These are phyloP conservation scores for Clarias pachynema DNA, from an alignment of 2,797 vertebrate genomes.

Conservation along the genomic window DNA sequence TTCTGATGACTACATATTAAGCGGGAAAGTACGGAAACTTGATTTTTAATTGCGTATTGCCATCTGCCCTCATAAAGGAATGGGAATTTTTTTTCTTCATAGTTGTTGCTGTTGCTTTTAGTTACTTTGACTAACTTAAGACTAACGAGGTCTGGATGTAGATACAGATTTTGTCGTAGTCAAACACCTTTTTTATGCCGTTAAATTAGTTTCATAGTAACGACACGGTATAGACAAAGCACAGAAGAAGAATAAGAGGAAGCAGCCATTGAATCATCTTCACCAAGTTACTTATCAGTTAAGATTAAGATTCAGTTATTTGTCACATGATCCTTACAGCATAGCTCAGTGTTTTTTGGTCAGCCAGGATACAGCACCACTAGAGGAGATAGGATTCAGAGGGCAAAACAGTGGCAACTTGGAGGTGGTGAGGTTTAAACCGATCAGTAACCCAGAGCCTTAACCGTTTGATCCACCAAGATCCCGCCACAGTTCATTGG, in stretches of 20 bases:
- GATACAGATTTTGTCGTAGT: neutral
- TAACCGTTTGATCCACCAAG: no score
- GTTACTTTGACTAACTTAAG: neutral
- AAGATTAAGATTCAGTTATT: no score
- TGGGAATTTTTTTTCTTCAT: neutral
- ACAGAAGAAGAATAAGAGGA: neutral
- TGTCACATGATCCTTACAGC: no score
- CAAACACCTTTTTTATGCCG: neutral
- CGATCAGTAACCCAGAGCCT: no score
- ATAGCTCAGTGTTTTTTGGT: no score
- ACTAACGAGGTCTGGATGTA: neutral
- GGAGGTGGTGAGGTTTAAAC: no score
- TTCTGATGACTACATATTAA: neutral
- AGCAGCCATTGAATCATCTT: neutral
- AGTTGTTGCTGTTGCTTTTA: no score
- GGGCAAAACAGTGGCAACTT: no score
- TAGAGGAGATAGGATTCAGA: no score
- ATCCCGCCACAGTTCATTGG: no score
- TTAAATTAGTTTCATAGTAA: neutral
- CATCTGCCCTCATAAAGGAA: neutral
- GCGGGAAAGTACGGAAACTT: neutral
- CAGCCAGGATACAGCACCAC: no score
- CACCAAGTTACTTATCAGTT: neutral
- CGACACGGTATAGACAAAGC: neutral
- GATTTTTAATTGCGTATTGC: neutral